Evolutionary conservation across 2,797 vertebrate species (phyloP), one percentile per base, ranked within the genome.

Genomic region (Phoebastria nigripes): DNA sequence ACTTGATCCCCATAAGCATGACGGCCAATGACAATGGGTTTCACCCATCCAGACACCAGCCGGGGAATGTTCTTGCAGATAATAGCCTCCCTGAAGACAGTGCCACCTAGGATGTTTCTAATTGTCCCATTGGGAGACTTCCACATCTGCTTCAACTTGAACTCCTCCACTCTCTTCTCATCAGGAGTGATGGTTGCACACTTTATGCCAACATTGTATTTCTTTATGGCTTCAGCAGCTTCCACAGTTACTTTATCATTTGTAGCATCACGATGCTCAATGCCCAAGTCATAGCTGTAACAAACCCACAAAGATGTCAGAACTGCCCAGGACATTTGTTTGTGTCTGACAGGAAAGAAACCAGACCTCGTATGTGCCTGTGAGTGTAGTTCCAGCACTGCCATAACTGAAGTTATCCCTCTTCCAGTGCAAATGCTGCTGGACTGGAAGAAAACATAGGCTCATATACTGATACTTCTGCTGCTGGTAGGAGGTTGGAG

Each of bases 171-270:
- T 5, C 99, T 98, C 1, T 99, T 99, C 98, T 99, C 99, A 44
- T 99, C 99, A 0, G 99, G 99, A 22, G 99, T 99, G 98, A 99
- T 99, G 90, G 99, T 99, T 93, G 99, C 99, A 56, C 99, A 99
- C 96, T 99, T 99, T 97, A 99, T 98, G 44, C 99, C 99, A 62
- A 99, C 99, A 0, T 98, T 99, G 96, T 99, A 99, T 12, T 98
- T 99, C 63, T 93, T 98, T 86, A 99, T 98, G 1, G 99, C 99
- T 98, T 99, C 99, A 6, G 99, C 99, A 13, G 99, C 99, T 39
- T 99, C 99, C 25, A 99, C 98, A 0, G 99, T 99, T 95, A 99
- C 99, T 79, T 96, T 96, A 97, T 99, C 99, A 12, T 98, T 96
- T 2, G 99, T 99, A 42, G 98, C 98, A 71, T 99, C 99, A 3